Conservation (phyloP, 2,888 invertebrate genomes). For the Druceiella hillmani region DNA sequence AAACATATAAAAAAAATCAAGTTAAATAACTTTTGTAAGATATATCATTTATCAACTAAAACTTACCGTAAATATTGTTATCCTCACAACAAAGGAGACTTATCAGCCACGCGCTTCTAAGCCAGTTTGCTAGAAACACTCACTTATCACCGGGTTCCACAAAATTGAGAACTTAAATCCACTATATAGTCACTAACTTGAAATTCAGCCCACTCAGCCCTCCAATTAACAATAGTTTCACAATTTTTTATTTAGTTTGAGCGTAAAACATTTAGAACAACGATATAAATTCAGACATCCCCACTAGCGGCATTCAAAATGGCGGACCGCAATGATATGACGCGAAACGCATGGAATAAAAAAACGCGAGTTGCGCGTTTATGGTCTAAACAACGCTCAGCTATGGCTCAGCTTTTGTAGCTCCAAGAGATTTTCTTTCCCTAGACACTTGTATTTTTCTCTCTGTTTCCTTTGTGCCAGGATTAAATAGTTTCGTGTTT, state of each 20-base stretch:
- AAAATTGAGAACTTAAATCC: conserved; percentile 35
- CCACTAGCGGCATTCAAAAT: conserved; percentile 55
- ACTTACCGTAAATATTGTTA: conserved; percentile 48
- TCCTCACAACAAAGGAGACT: conserved; percentile 50
- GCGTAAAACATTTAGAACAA: conserved; percentile 41
- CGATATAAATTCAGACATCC: conserved; percentile 46
- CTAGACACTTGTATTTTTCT: too few relatives aligned
- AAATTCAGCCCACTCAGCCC: conserved; percentile 35
- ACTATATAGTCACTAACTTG: conserved; percentile 36
- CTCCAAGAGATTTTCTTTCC: too few relatives aligned
- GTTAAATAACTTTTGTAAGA: too few relatives aligned
- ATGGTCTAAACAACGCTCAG: not conserved
- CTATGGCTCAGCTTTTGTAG: not conserved
- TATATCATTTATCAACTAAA: too few relatives aligned
- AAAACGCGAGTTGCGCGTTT: too few relatives aligned
- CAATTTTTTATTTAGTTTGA: conserved; percentile 40
- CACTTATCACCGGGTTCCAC: conserved; percentile 50
- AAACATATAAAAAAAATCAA: too few relatives aligned
- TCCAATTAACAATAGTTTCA: conserved; percentile 39
- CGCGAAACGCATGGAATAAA: conserved; percentile 52
- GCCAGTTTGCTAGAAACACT: conserved; percentile 36
- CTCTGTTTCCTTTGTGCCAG: too few relatives aligned
- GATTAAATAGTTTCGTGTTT: too few relatives aligned
- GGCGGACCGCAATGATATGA: conserved; percentile 46
- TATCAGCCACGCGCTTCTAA: conserved; percentile 53